phyloP scores from a whole-genome alignment of 2,113 vertebrate species.

The Elephas maximus region DNA sequence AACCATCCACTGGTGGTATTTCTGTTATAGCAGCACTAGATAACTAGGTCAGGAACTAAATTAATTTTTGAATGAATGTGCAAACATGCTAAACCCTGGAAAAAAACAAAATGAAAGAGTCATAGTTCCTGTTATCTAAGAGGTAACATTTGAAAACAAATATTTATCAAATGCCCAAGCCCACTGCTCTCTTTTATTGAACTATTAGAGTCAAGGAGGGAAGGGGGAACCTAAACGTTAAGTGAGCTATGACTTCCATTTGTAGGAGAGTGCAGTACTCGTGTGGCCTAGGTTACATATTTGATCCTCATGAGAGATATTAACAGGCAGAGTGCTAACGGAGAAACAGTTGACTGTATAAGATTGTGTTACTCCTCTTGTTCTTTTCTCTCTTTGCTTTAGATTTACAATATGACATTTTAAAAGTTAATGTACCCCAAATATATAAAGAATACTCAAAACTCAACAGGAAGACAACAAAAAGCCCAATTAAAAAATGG shows the following conservation, averaged over 20 bases:
- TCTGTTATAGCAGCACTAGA: too few relatives aligned
- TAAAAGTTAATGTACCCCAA: not conserved
- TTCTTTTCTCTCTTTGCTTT: not conserved
- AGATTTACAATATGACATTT: not conserved
- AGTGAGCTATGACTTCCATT: not conserved
- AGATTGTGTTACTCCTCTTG: not conserved
- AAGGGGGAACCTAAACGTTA: not conserved
- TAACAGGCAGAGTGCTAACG: not conserved
- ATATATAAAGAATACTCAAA: not conserved
- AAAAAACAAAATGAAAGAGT: not conserved
- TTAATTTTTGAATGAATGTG: not conserved
- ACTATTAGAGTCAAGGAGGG: not conserved
- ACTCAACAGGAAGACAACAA: not conserved
- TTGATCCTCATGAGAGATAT: not conserved
- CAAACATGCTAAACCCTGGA: not conserved
- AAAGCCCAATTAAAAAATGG: not conserved
- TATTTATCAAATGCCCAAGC: not conserved
- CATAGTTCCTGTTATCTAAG: not conserved
- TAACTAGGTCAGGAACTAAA: too few relatives aligned
- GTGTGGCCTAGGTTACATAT: not conserved
- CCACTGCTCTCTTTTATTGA: not conserved
- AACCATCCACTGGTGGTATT: too few relatives aligned
- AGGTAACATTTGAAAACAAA: not conserved
- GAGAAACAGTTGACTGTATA: not conserved
- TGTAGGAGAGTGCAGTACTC: not conserved